Evolutionary conservation across 2,888 invertebrate genomes (phyloP), one percentile per base, ranked within the genome.

Genomic region (Cinara cedri): DNA sequence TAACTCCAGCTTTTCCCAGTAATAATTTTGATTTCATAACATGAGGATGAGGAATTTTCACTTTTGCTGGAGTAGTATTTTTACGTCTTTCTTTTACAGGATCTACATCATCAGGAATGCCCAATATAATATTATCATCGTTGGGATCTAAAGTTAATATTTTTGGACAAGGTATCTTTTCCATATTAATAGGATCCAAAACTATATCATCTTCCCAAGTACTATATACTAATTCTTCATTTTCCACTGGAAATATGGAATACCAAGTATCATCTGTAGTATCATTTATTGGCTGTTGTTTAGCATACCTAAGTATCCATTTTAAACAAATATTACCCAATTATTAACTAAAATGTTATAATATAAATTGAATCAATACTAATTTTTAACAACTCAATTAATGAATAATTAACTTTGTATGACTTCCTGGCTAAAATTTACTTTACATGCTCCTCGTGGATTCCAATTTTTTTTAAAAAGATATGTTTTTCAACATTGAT

Each of bases 231-330:
- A 99, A 87, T 85, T 98, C 98, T 84, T 97, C 96, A 85, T 98
- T 98, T 86, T 98, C 98, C 0, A 98, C 96, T 0, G 99, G 99
- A 85, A 99, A 99, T 83, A 99, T 96, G 74, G 97, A 97, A 87
- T 96, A 97, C 96, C 93, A 98, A 0, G 95, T 96, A 83, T 96
- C 95, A 84, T 96, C 96, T 80, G 86, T 86, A 76, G 89, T 88
- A 82, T 91, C 91, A 78, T 88, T 88, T 82, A 87, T 86, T 81
- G 85, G 85, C 54, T 81, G 82, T 66, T 81, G 66, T 21, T 81
- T 72, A 42, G 78, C 68, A 49, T 26, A 84, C 83, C 71, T 87
- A 87, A 81, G 85, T 85, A 54, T 11, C 19, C 19, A 24, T 24
- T 24, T 8, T 14, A 42, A 60, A 34, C 21, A 44, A 44, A 19